Base-by-base conservation (phyloP, 2,888 invertebrate species). In the Pristionchus maxplancki region DNA sequence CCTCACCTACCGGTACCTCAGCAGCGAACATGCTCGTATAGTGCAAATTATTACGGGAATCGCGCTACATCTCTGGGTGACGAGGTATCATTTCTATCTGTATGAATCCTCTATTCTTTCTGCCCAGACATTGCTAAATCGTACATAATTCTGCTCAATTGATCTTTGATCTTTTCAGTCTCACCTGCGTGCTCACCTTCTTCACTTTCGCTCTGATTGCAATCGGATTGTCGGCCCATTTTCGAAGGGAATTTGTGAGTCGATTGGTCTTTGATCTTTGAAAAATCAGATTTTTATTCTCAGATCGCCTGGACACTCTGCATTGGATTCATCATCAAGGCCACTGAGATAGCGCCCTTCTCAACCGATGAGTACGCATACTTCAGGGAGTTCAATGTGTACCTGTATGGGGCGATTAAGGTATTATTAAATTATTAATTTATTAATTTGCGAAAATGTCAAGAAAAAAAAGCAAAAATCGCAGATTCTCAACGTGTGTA, bases 301-400 rank as follows among this genome's bases (percentile, higher is more conserved):
- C 83, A 85, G 85, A 17, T 64, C 15, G 85, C 62, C 64, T 85
- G 85, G 85, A n/a, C 53, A 2, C 40, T 85, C 40, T 85, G 85
- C 85, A 62, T 85, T 24, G 62, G 40, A 2, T 85, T 85, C 64
- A 64, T 85, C 20, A n/a, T 85, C 24, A 89, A 89, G 71, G 91
- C 90, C 24, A 88, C 89, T 1, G 89, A 91, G n/a, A 67, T 71
- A 50, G 89, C 90, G 5, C 92, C 92, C 3, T 93, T 93, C 89
- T 90, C 92, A 4, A 71, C 71, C 24, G 90, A 91, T 13, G 87
- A 90, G 8, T 89, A 89, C 44, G 90, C 89, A 67, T 93, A 92
- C 89, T 94, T 94, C 87, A 88, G 92, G n/a, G 94, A 94, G 87
- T 94, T 93, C 90, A 93, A 94, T 88, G 88, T 94, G 24, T 94